A percentile compares a stretch with the other conserved stretches of the same genome.
These are phyloP conservation scores for Enteromius fasciolatus DNA, from an alignment of 2,797 vertebrate species.

Conservation along the genomic window DNA sequence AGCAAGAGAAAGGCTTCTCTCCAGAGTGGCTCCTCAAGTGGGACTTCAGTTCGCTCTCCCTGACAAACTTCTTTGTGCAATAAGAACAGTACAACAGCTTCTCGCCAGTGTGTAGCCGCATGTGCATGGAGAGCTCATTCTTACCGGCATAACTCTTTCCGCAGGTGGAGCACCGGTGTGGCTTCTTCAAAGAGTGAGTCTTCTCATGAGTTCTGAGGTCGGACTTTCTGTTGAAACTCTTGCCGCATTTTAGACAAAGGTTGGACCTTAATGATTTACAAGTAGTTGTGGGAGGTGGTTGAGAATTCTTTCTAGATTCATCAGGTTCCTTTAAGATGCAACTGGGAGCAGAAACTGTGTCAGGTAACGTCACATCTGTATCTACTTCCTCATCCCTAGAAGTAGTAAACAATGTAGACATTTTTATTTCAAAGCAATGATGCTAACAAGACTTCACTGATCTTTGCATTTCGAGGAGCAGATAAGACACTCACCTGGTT, in stretches of 20 bases:
- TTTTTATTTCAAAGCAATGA: background rate
- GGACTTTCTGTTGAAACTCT: slow-evolving; percentile 16
- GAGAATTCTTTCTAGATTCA: background rate
- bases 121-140: slow-evolving; percentile 36
- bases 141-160: background rate
- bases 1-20: slow-evolving; percentile 48
- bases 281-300: background rate
- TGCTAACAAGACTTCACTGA: background rate
- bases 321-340: background rate
- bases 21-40: slow-evolving; percentile 52
- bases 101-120: slow-evolving; percentile 33
- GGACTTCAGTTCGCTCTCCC: slow-evolving; percentile 11
- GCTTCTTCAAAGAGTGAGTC: background rate
- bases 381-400: background rate
- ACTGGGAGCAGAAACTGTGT: background rate
- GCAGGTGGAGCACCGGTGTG: slow-evolving; percentile 30
- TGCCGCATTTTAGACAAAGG: slow-evolving; percentile 43
- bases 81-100: slow-evolving; percentile 32
- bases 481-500: slow-evolving; percentile 8
- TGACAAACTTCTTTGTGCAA: slow-evolving; percentile 50
- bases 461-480: background rate
- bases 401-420: background rate
- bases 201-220: slow-evolving; percentile 27
- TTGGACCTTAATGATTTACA: slow-evolving; percentile 21
- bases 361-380: background rate